phyloP scores from a whole-genome alignment of 2,797 vertebrate species.

The Anguilla megastoma region DNA sequence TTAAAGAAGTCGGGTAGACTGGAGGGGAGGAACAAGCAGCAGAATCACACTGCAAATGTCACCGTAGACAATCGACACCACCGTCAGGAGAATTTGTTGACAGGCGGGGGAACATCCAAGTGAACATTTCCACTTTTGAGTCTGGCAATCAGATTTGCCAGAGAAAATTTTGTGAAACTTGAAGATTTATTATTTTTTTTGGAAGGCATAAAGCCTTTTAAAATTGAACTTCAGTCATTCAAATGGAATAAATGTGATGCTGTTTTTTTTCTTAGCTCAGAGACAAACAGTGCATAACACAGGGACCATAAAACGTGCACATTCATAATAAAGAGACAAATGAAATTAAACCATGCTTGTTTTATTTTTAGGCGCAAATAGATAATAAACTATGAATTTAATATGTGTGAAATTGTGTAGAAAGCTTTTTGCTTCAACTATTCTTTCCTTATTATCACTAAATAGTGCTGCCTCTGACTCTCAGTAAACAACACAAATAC shows the following conservation, averaged over 20 bases:
- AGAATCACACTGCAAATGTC: neutral
- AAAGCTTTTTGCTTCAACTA: neutral
- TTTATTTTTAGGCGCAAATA: neutral
- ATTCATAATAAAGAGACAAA: neutral
- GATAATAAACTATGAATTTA: neutral
- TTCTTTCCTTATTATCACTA: neutral
- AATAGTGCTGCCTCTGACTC: neutral
- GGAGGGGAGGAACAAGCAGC: neutral
- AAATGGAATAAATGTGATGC: neutral
- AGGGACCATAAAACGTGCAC: neutral
- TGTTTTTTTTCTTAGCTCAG: neutral
- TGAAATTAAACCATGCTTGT: neutral
- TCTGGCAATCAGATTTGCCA: neutral
- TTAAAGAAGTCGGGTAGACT: neutral
- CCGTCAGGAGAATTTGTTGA: slow-evolving; percentile 10
- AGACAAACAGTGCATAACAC: neutral
- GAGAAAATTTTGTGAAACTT: neutral
- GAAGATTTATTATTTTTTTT: neutral
- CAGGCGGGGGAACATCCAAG: neutral
- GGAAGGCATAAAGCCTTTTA: neutral
- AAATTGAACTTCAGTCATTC: neutral
- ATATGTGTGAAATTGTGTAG: neutral
- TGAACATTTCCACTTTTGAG: neutral
- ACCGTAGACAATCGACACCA: neutral
- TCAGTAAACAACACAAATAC: neutral